Conservation (phyloP, 2,113 vertebrate genomes). For the Grallaria varia region DNA sequence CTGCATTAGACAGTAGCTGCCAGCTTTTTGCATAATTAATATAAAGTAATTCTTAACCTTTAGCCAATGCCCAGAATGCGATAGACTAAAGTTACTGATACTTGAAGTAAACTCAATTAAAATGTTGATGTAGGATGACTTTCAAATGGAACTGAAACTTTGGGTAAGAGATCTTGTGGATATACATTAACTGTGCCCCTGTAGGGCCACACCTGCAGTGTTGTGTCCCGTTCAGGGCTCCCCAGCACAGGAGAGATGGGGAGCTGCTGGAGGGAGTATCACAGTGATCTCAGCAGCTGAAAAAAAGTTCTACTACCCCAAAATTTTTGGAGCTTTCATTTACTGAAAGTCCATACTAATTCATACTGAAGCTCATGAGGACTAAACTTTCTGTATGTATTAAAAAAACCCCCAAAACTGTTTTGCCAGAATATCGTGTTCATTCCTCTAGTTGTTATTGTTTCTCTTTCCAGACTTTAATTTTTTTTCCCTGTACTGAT, state of each 20-base stretch:
- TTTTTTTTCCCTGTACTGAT: neutral
- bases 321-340: neutral
- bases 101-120: neutral
- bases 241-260: too few species aligned
- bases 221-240: neutral
- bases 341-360: neutral
- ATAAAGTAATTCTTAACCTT: neutral
- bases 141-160: neutral
- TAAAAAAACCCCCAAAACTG: rapidly evolving
- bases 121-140: neutral
- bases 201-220: neutral
- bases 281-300: neutral
- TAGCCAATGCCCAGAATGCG: neutral
- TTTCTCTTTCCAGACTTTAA: neutral
- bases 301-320: neutral
- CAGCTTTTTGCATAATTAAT: neutral
- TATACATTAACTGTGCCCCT: neutral
- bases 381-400: neutral
- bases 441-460: neutral
- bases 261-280: neutral
- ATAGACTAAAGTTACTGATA: neutral
- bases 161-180: neutral
- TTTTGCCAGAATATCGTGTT: neutral
- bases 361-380: neutral
- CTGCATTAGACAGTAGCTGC: neutral